Evolutionary conservation across 2,797 vertebrate species (phyloP).

Genomic region (Zalophus californianus): DNA sequence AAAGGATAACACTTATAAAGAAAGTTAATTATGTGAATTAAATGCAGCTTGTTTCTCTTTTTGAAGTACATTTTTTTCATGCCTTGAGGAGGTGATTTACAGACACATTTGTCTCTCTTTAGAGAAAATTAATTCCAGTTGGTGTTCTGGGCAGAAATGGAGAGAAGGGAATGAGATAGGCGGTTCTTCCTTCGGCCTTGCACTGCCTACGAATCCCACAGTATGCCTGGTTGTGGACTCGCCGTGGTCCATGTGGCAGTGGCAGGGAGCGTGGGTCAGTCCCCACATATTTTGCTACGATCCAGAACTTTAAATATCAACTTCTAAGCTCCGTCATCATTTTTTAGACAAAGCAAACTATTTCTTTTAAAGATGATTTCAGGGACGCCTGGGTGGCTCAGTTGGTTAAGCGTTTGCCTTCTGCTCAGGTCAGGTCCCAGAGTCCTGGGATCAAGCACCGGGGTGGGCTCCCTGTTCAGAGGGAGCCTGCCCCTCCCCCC

Average conservation of each 20-base stretch:
- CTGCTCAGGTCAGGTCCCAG: background rate
- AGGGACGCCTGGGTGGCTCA: background rate
- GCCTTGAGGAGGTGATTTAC: slow-evolving; percentile 81
- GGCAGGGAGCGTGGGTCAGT: background rate
- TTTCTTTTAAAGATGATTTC: slow-evolving; percentile 26
- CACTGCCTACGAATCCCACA: background rate
- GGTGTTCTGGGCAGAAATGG: slow-evolving; percentile 51
- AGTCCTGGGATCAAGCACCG: background rate
- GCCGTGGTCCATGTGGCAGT: accelerated
- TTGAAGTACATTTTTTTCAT: slow-evolving; percentile 82
- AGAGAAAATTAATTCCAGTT: slow-evolving; percentile 83
- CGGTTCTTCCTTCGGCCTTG: background rate
- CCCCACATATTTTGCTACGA: background rate
- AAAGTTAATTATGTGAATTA: slow-evolving; percentile 81
- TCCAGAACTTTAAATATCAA: background rate
- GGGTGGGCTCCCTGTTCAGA: background rate
- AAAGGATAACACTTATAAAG: slow-evolving; percentile 74
- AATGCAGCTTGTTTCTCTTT: slow-evolving; percentile 80
- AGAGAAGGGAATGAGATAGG: background rate
- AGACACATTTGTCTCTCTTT: slow-evolving; percentile 82
- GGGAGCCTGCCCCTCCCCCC: background rate
- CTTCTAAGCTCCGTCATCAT: background rate
- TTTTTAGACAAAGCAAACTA: background rate
- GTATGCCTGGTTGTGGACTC: background rate
- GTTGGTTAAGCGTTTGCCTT: background rate